Percentiles rank a stretch among this genome's conserved stretches.
phyloP scores from a whole-genome alignment of 1,140 invertebrate genomes.

The Maconellicoccus hirsutus region DNA sequence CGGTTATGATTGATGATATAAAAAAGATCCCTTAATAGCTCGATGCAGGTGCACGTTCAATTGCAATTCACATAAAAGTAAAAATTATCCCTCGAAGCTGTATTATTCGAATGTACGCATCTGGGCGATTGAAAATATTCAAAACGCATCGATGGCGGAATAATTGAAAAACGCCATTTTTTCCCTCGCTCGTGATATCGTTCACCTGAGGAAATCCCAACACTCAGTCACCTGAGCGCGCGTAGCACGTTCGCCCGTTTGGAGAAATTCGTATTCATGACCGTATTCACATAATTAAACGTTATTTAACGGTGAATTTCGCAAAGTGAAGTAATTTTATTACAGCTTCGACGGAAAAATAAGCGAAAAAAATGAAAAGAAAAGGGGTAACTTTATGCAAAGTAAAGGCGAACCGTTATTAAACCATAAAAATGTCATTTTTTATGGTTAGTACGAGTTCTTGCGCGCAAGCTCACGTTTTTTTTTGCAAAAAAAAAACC shows the following conservation, averaged over 20 bases:
- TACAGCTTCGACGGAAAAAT: neutral
- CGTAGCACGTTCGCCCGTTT: no score
- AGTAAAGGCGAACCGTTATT: neutral
- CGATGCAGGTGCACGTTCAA: no score
- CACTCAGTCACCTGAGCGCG: no score
- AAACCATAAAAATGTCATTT: constrained; percentile 5
- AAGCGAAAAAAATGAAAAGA: neutral
- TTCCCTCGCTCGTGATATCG: no score
- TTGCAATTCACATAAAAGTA: no score
- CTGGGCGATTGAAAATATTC: no score
- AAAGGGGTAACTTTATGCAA: constrained; percentile 8
- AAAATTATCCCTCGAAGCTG: no score
- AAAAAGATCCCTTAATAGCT: no score
- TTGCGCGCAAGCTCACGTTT: neutral
- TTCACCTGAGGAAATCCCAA: no score
- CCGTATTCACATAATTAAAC: neutral
- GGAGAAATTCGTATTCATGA: constrained; percentile 9
- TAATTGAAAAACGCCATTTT: no score
- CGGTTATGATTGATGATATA: neutral
- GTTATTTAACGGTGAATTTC: neutral
- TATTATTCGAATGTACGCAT: no score
- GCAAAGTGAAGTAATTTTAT: neutral
- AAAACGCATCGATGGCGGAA: no score
- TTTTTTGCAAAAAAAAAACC: neutral
- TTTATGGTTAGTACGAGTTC: constrained; percentile 4